Evolutionary conservation across 1,140 invertebrate species (phyloP).

Genomic region (Dreissena polymorpha): DNA sequence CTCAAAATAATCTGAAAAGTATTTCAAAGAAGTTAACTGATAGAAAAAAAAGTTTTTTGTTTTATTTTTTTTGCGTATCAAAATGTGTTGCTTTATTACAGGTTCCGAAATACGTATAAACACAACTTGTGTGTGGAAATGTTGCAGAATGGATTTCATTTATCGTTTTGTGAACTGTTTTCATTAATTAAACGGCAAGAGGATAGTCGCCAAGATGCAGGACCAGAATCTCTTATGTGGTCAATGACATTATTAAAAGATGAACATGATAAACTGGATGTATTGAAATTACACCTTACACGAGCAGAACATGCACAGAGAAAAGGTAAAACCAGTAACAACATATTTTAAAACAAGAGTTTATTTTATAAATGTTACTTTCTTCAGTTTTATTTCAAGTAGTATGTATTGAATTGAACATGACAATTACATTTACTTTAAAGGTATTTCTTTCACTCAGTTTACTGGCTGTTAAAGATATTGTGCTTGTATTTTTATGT

Average conservation of each 20-base stretch:
- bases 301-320: constrained; percentile 72
- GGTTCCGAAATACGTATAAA: constrained; percentile 77
- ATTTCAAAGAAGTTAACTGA: no score
- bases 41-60: no score
- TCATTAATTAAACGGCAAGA: constrained; percentile 75
- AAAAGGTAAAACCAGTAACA: constrained; percentile 59
- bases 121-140: constrained; percentile 78
- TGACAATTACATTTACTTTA: no score
- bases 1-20: no score
- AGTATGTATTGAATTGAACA: no score
- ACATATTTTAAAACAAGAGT: neutral
- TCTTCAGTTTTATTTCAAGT: no score
- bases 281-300: constrained; percentile 74
- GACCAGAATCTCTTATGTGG: constrained; percentile 77
- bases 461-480: no score
- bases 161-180: constrained; percentile 77
- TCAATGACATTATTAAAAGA: constrained; percentile 72
- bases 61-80: neutral
- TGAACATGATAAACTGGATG: constrained; percentile 76
- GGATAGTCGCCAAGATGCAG: constrained; percentile 68
- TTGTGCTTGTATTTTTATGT: no score
- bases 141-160: constrained; percentile 77
- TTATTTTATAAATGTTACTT: no score
- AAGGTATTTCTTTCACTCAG: no score
- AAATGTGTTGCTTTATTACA: constrained; percentile 56